Conservation (phyloP, 2,888 invertebrate genomes). For the Coelopa pilipes region DNA sequence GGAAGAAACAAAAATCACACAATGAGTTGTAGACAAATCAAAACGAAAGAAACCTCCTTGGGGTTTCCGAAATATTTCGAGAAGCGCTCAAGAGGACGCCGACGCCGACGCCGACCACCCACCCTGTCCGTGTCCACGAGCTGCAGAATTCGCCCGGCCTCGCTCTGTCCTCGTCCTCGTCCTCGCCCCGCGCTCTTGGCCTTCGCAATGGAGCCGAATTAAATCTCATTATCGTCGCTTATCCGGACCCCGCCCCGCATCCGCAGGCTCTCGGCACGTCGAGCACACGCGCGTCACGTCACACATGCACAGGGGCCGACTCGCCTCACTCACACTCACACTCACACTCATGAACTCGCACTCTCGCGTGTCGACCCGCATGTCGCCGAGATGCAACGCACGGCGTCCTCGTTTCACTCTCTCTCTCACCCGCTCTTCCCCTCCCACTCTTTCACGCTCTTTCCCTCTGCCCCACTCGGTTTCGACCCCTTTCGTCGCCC, state of each 20-base stretch:
- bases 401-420: background rate
- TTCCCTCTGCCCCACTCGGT: background rate
- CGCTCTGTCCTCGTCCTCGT: too few species aligned
- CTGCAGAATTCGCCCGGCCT: too few species aligned
- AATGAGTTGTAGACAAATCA: too few species aligned
- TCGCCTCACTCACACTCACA: constrained; percentile 2
- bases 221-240: constrained; percentile 32
- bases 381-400: constrained; percentile 1
- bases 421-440: background rate
- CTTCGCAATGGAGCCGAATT: constrained; percentile 18
- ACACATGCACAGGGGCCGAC: background rate
- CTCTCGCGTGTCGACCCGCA: background rate
- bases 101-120: too few species aligned
- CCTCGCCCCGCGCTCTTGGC: background rate
- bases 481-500: background rate
- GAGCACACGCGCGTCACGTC: background rate
- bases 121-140: too few species aligned
- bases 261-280: background rate
- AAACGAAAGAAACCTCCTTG: too few species aligned
- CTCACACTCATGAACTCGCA: background rate
- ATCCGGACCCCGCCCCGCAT: background rate
- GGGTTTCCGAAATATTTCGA: too few species aligned
- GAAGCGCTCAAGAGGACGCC: too few species aligned
- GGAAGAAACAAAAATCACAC: too few species aligned
- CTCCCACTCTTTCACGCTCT: background rate